phyloP scores from a whole-genome alignment of 2,113 vertebrate genomes.

The Mastomys coucha region DNA sequence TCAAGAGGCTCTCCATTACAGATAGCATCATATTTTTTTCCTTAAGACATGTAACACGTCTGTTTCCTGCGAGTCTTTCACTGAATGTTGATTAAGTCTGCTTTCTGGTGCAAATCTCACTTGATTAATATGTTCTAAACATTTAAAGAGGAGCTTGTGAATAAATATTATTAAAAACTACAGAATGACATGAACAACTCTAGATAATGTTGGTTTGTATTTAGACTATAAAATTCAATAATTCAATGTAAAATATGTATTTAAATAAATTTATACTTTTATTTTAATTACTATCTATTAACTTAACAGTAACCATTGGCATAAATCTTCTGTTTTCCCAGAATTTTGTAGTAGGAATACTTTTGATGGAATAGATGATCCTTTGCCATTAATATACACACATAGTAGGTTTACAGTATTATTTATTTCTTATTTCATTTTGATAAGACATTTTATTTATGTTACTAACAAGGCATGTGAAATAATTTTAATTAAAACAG shows the following conservation, averaged over 20 bases:
- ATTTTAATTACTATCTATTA: background rate
- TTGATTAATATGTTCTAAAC: background rate
- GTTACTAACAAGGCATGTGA: background rate
- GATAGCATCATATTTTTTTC: background rate
- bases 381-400: background rate
- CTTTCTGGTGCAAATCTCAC: background rate
- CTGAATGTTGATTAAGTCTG: background rate
- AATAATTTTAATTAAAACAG: background rate
- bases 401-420: background rate
- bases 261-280: background rate
- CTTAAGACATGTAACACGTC: background rate
- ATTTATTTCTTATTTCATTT: constrained; percentile 24
- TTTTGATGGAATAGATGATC: background rate
- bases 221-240: background rate
- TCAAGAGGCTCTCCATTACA: background rate
- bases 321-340: background rate
- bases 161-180: background rate
- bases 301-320: background rate
- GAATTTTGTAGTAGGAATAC: background rate
- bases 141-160: background rate
- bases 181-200: background rate
- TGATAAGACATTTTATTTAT: constrained; percentile 74
- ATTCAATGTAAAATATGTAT: constrained; percentile 7
- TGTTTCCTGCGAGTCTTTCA: background rate
- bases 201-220: background rate